Evolutionary conservation across 2,888 invertebrate genomes (phyloP).

Genomic region (Dryobotodes eremita): DNA sequence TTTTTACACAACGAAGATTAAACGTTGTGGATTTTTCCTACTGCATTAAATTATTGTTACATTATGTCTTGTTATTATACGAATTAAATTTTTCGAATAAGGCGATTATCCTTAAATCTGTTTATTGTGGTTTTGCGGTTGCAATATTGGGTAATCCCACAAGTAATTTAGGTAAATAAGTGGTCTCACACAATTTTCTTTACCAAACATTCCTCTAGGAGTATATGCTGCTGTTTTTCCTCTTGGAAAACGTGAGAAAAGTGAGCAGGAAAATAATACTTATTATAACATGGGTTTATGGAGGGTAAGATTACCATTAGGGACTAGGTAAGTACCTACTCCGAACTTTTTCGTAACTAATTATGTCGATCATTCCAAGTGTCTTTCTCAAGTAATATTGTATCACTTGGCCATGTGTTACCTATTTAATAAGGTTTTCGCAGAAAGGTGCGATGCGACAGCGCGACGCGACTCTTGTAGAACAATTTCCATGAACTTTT

Average conservation of each 20-base stretch:
- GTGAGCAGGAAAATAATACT: background rate
- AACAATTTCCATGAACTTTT: no score
- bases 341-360: background rate
- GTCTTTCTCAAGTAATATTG: background rate
- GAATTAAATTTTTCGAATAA: background rate
- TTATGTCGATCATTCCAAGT: slow-evolving; percentile 10
- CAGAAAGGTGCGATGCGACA: no score
- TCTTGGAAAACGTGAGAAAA: background rate
- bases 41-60: slow-evolving; percentile 3
- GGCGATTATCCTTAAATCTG: background rate
- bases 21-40: slow-evolving; percentile 22
- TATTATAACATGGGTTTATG: no score
- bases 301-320: background rate
- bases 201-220: background rate
- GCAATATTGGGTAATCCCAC: background rate
- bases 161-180: background rate
- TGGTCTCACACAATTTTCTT: background rate
- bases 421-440: background rate
- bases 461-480: no score
- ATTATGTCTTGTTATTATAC: background rate
- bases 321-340: background rate
- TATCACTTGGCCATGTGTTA: background rate
- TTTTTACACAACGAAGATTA: slow-evolving; percentile 38
- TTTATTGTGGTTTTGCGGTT: background rate
- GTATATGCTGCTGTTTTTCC: no score